Percentiles rank a stretch among this genome's conserved stretches.
Evolutionary conservation across 2,888 invertebrate genomes (phyloP).

Genomic region (Drosophila nr. perissopoda): DNA sequence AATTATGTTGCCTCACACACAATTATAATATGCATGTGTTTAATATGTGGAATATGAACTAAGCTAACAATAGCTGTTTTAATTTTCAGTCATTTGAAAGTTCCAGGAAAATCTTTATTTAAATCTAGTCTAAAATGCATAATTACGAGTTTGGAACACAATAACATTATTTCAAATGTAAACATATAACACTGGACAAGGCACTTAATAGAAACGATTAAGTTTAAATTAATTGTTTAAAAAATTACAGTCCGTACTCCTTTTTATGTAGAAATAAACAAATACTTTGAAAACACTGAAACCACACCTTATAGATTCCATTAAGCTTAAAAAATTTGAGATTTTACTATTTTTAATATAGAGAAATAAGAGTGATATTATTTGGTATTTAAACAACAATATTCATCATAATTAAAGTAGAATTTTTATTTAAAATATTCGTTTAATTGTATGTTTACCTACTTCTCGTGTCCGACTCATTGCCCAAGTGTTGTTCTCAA

Average conservation of each 20-base stretch:
- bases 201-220: background rate
- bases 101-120: background rate
- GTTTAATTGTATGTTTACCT: constrained; percentile 4
- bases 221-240: background rate
- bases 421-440: background rate
- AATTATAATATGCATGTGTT: background rate
- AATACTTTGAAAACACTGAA: background rate
- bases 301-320: background rate
- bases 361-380: background rate
- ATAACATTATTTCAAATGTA: no score
- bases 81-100: background rate
- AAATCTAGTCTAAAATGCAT: background rate
- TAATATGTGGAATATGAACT: background rate
- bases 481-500: constrained; percentile 8
- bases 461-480: constrained; percentile 1
- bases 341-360: background rate
- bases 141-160: background rate
- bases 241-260: background rate
- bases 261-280: background rate
- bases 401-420: constrained; percentile 12
- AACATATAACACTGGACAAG: no score
- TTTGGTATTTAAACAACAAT: background rate
- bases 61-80: background rate
- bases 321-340: background rate
- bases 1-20: constrained; percentile 34